A percentile compares a stretch with the other conserved stretches of the same genome.
Evolutionary conservation across 1,140 invertebrate genomes (phyloP).

Genomic region (Drosophila bocki): DNA sequence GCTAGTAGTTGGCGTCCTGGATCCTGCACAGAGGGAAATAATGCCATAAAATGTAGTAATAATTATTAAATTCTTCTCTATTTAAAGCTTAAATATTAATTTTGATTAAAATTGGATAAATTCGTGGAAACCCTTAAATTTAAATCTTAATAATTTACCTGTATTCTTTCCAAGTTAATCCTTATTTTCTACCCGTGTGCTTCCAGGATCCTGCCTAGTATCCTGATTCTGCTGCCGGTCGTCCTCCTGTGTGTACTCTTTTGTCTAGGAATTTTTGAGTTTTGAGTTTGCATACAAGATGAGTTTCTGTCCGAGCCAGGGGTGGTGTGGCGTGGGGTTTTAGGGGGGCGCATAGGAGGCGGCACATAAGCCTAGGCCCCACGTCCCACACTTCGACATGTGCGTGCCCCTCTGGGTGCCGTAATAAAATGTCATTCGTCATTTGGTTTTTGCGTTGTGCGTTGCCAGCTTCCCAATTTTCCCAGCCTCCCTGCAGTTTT

Average conservation of each 20-base stretch:
- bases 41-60: not conserved
- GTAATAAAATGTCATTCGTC: conserved; percentile 84
- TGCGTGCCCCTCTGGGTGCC: conserved; percentile 74
- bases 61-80: not conserved
- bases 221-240: conserved; percentile 51
- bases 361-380: conserved; percentile 26
- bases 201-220: conserved; percentile 38
- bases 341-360: not conserved
- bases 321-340: not conserved
- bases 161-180: not conserved
- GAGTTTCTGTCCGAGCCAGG: conserved; percentile 64
- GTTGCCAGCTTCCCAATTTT: conserved; percentile 58
- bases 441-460: conserved; percentile 82
- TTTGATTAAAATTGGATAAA: not conserved
- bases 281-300: conserved; percentile 84
- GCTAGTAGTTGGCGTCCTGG: conserved; percentile 27
- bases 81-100: not conserved
- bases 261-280: conserved; percentile 83
- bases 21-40: conserved; percentile 15
- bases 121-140: not conserved
- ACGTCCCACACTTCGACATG: conserved; percentile 39
- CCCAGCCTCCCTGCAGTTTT: conserved; percentile 25
- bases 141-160: not conserved
- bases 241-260: conserved; percentile 68
- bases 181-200: not conserved